A percentile compares a stretch with the other conserved stretches of the same genome.
phyloP scores from a whole-genome alignment of 2,797 vertebrate species.

The Varecia variegata region DNA sequence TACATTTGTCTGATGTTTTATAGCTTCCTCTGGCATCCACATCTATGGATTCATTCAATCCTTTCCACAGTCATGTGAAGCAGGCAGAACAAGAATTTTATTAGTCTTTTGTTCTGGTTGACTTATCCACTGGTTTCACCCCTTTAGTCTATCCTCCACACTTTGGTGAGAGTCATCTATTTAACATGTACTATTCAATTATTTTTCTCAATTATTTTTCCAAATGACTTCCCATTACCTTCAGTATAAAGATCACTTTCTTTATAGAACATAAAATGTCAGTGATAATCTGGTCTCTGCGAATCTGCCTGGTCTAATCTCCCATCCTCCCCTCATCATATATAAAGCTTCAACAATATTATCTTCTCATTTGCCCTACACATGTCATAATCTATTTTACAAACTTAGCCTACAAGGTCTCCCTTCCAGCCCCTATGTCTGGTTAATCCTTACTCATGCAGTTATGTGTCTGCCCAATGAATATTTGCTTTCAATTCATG shows the following conservation, averaged over 20 bases:
- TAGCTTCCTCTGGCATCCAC: background rate
- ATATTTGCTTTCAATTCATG: background rate
- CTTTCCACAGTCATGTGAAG: background rate
- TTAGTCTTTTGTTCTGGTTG: constrained; percentile 6
- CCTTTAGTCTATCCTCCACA: background rate
- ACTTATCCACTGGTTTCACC: background rate
- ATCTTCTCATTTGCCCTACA: background rate
- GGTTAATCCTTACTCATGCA: background rate
- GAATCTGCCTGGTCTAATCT: background rate
- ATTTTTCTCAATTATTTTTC: constrained; percentile 35
- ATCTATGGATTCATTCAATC: background rate
- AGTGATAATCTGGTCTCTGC: background rate
- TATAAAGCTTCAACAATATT: background rate
- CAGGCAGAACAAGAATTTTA: background rate
- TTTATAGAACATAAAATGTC: background rate
- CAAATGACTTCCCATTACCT: background rate
- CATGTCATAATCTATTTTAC: background rate
- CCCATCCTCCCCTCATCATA: background rate
- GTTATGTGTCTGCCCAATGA: background rate
- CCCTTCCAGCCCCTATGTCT: background rate
- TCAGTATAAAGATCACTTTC: constrained; percentile 16
- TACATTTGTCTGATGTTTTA: background rate
- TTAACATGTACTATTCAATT: background rate
- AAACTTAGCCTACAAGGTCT: background rate
- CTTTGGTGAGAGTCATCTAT: constrained; percentile 20